phyloP scores from a whole-genome alignment of 2,888 invertebrate species.

The Odontothrips loti region DNA sequence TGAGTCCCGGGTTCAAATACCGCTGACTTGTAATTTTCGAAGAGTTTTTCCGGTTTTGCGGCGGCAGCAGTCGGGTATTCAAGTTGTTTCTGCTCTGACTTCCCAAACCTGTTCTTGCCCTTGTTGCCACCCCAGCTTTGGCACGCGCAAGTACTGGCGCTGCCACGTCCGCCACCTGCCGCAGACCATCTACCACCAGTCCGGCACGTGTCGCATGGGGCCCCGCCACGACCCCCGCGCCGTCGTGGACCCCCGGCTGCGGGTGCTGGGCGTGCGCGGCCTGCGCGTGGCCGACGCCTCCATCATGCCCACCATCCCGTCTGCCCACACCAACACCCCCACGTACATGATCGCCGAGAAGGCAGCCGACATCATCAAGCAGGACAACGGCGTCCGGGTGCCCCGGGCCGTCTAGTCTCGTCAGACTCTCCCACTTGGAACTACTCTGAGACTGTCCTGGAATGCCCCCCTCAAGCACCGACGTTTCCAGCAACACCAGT shows the following conservation, averaged over 20 bases:
- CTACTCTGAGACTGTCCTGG: too few relatives aligned
- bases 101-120: too few relatives aligned
- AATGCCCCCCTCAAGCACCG: too few relatives aligned
- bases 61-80: too few relatives aligned
- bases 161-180: constrained; percentile 34
- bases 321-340: constrained; percentile 39
- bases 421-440: too few relatives aligned
- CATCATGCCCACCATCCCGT: constrained; percentile 39
- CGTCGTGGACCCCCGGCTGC: constrained; percentile 38
- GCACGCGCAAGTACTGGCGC: constrained; percentile 33
- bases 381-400: constrained; percentile 27
- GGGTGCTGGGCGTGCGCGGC: constrained; percentile 37
- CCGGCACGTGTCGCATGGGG: constrained; percentile 43
- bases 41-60: too few relatives aligned
- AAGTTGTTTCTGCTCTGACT: too few relatives aligned
- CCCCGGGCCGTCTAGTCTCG: too few relatives aligned
- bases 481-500: too few relatives aligned
- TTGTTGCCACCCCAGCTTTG: constrained; percentile 43
- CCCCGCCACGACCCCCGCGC: constrained; percentile 38
- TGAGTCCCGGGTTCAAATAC: neutral
- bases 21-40: too few relatives aligned
- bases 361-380: constrained; percentile 44
- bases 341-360: constrained; percentile 46
- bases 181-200: constrained; percentile 35
- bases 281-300: constrained; percentile 40